Percentiles rank a stretch among this genome's conserved stretches.
These are phyloP conservation scores for Linnaemya vulpina DNA, from an alignment of 2,888 invertebrate genomes.

Conservation along the genomic window DNA sequence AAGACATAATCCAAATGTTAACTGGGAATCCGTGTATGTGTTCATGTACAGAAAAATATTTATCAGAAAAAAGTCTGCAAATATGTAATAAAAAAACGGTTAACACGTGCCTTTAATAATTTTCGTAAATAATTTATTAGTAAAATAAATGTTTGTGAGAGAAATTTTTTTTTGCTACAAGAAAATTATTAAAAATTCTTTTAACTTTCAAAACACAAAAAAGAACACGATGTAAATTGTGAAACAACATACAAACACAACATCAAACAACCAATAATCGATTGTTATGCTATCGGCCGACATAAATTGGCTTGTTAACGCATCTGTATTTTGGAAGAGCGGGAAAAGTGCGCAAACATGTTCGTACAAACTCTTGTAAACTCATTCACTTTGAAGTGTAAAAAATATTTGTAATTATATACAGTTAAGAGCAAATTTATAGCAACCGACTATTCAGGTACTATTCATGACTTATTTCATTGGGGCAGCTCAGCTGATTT, in stretches of 20 bases:
- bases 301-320: neutral
- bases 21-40: neutral
- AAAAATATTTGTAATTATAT: too few relatives aligned
- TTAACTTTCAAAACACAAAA: slow-evolving; percentile 15
- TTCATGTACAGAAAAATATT: neutral
- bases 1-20: too few relatives aligned
- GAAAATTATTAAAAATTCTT: slow-evolving; percentile 12
- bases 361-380: too few relatives aligned
- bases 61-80: slow-evolving; percentile 28
- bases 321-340: neutral
- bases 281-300: neutral
- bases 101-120: slow-evolving; percentile 58
- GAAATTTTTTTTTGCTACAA: neutral
- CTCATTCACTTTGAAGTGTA: too few relatives aligned
- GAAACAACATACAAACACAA: neutral
- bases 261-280: slow-evolving; percentile 29
- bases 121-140: slow-evolving; percentile 38
- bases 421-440: too few relatives aligned
- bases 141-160: slow-evolving; percentile 32
- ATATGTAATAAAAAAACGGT: slow-evolving; percentile 15
- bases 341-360: neutral
- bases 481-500: too few relatives aligned
- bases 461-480: too few relatives aligned
- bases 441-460: too few relatives aligned
- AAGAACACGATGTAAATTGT: neutral